A percentile compares a stretch with the other conserved stretches of the same genome.
phyloP scores from a whole-genome alignment of 2,113 vertebrate genomes.

The Irena cyanogastra region DNA sequence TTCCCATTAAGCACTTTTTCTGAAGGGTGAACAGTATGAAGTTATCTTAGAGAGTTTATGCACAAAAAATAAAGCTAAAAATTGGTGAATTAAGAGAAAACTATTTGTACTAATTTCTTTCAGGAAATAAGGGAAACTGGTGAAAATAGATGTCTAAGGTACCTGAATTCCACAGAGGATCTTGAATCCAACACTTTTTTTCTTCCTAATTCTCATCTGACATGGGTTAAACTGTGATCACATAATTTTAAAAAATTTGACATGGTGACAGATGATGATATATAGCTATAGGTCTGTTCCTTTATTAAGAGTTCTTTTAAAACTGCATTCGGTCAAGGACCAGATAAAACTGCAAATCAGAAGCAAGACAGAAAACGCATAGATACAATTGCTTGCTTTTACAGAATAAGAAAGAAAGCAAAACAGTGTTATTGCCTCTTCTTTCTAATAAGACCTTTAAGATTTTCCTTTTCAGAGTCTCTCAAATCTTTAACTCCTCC shows the following conservation, averaged over 20 bases:
- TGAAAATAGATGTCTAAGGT: background rate
- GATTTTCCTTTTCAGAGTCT: background rate
- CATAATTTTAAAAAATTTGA: background rate
- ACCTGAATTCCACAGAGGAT: background rate
- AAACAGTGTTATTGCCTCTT: background rate
- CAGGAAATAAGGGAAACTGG: background rate
- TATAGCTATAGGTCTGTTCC: background rate
- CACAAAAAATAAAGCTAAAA: background rate
- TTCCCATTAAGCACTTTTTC: background rate
- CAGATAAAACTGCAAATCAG: slow-evolving; percentile 8
- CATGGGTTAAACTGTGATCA: background rate
- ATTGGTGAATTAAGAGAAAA: background rate
- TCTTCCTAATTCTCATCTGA: background rate
- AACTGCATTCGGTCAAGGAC: background rate
- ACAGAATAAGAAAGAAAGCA: background rate
- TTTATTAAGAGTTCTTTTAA: background rate
- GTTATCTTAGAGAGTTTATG: background rate
- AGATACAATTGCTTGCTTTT: background rate
- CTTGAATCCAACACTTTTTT: background rate
- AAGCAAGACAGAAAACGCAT: background rate
- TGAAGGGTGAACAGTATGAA: background rate
- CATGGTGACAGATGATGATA: background rate
- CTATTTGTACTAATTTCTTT: background rate
- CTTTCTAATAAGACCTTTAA: background rate
- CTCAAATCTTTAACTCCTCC: background rate